A percentile compares a stretch with the other conserved stretches of the same genome.
phyloP scores from a whole-genome alignment of 2,888 invertebrate genomes.

The Cheilosia scutellata region DNA sequence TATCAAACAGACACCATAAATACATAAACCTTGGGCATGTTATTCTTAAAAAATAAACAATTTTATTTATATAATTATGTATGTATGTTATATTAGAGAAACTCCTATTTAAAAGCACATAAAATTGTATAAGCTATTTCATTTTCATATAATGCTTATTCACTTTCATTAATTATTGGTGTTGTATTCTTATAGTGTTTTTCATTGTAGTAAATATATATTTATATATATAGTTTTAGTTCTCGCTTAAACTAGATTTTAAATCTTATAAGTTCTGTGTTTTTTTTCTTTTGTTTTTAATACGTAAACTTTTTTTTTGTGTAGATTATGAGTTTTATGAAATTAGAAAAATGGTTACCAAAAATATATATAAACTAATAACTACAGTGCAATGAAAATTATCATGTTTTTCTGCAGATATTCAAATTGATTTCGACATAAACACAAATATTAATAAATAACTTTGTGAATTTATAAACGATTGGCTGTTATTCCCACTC shows the following conservation, averaged over 20 bases:
- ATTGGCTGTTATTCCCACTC: slow-evolving; percentile 19
- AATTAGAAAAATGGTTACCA: neutral
- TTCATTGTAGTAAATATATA: slow-evolving; percentile 71
- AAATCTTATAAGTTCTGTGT: slow-evolving; percentile 21
- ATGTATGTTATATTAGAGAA: slow-evolving; percentile 53
- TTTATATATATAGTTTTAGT: slow-evolving; percentile 61
- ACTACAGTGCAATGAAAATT: slow-evolving; percentile 35
- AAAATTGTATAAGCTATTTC: slow-evolving; percentile 51
- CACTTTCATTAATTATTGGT: slow-evolving; percentile 68
- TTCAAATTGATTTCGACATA: slow-evolving; percentile 26
- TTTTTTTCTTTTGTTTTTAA: slow-evolving; percentile 22
- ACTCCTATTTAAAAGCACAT: slow-evolving; percentile 67
- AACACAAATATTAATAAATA: slow-evolving; percentile 24
- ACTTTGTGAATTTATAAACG: slow-evolving; percentile 6
- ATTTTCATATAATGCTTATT: slow-evolving; percentile 44
- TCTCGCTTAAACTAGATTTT: slow-evolving; percentile 54
- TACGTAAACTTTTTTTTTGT: slow-evolving; percentile 40
- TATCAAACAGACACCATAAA: neutral
- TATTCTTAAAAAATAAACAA: slow-evolving; percentile 47
- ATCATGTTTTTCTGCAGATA: slow-evolving; percentile 20
- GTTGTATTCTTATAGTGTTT: slow-evolving; percentile 74
- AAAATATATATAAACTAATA: slow-evolving; percentile 2
- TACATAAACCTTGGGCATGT: slow-evolving; percentile 9
- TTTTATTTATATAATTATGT: slow-evolving; percentile 37
- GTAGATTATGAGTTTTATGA: slow-evolving; percentile 25